These are phyloP conservation scores for Parascotia fuliginaria DNA, from an alignment of 2,888 invertebrate species.

Conservation along the genomic window DNA sequence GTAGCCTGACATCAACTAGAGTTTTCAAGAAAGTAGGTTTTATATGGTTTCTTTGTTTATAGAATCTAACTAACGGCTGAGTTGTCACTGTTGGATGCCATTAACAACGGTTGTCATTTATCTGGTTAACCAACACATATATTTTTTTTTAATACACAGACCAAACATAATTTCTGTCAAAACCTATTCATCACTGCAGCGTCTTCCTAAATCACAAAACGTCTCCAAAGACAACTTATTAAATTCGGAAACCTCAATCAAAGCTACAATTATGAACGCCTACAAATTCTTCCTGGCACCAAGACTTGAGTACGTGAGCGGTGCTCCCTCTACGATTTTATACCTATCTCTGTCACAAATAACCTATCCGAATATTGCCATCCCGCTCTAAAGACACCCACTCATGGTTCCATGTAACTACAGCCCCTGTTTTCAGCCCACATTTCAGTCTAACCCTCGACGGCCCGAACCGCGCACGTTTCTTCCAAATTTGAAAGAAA, in stretches of 20 bases:
- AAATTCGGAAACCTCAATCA: conserved; percentile 74
- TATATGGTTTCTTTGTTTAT: too few relatives aligned
- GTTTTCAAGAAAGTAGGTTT: too few relatives aligned
- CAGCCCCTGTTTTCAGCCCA: conserved; percentile 74
- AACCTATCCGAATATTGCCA: conserved; percentile 19
- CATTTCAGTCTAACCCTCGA: conserved; percentile 68
- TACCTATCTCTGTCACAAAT: conserved; percentile 44
- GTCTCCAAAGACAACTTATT: conserved; percentile 55
- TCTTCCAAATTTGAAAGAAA: conserved; percentile 22
- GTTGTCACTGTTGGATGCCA: too few relatives aligned
- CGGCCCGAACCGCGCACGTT: conserved; percentile 50
- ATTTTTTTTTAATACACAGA: too few relatives aligned
- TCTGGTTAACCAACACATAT: too few relatives aligned
- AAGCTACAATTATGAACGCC: conserved; percentile 74
- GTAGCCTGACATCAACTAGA: too few relatives aligned
- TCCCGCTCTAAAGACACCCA: conserved; percentile 71
- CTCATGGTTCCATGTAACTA: conserved; percentile 57
- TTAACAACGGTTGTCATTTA: too few relatives aligned
- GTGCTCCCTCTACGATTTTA: conserved; percentile 56
- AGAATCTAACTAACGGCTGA: too few relatives aligned
- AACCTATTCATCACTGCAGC: conserved; percentile 24
- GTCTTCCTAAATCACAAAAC: conserved; percentile 27
- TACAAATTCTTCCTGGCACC: conserved; percentile 74
- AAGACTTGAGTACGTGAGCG: conserved; percentile 60
- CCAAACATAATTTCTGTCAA: not conserved